Base-by-base conservation (phyloP, 2,113 vertebrate species). In the Rhodinocichla rosea region DNA sequence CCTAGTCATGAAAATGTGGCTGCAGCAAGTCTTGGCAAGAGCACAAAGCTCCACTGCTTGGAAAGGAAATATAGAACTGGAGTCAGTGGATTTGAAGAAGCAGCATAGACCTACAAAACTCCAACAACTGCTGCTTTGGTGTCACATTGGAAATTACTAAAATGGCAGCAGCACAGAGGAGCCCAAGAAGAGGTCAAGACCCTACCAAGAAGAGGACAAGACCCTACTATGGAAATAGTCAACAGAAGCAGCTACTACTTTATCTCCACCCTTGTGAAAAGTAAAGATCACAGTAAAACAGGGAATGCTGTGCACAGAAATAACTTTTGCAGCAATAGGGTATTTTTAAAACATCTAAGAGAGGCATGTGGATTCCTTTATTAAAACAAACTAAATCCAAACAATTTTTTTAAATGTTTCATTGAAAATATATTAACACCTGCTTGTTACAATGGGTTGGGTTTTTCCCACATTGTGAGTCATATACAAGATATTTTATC, bases 41-140 rank as follows among this genome's bases (percentile, higher is more conserved):
- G 33, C 0, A 0, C 11, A 45, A n/a, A 60, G 65, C 16, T 65
- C 19, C 21, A 14, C 13, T 73, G 7, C 24, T 68, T 73, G 50
- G 49, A 91, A 87, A 93, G 40, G 40, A 91, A 60, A 42, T 8
- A 8, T 21, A 45, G 49, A 67, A 22, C 10, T 77, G 14, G 16
- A 44, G 15, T 30, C 2, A 4, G 4, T 35, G 39, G 11, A 47
- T 74, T 42, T 83, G 47, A 92, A 87, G 18, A 63, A 83, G 15
- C 13, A 52, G 13, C 39, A 44, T 0, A n/a, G 47, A 47, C 26
- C 23, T 42, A 53, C 12, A 49, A 74, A 85, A 45, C 4, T 42
- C 40, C 40, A 45, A 42, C 32, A 69, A 18, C 4, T 35, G 23
- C 63, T 63, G 32, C 33, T 67, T 67, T 49, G 12, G 9, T 9